Base-by-base conservation (phyloP, 2,113 vertebrate genomes). In the Triplophysa tibetana region DNA sequence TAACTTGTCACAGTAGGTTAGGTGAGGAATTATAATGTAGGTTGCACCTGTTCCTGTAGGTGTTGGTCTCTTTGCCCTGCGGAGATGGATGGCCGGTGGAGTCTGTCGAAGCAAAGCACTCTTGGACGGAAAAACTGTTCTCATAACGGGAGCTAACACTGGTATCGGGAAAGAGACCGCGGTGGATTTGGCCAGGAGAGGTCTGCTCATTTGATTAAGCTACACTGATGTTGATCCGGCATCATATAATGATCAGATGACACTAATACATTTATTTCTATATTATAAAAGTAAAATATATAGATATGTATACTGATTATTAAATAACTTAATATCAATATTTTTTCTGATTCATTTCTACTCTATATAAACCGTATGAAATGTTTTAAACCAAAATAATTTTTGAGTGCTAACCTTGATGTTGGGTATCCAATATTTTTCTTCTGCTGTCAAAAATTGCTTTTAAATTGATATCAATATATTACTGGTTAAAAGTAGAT, bases 131-230 rank as follows among this genome's bases (percentile, higher is more conserved):
- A 92, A 93, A 89, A 93, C 91, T 33, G 90, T 93, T 64, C 82
- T 93, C 21, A 91, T 93, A 66, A 93, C 92, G 1, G 92, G 92
- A 65, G 91, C 90, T 56, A 93, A 93, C 88, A 90, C 91, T 45
- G 92, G 92, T 63, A 92, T 93, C 78, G 91, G 92, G 54, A 92
- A 92, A 81, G 90, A 92, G 86, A 92, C 90, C 1, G 91, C 91
- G 33, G 38, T 88, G 81, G 90, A 93, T 45, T 85, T 93, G 86
- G 92, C 92, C 29, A 29, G 52, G 48, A 87, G 92, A 87, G 92
- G 91, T 92, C 23, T 74, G 65, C 5, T 26, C 48, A 63, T 48
- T 73, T 60, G 4, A 12, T n/a, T 26, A 45, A 69, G 21, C 45
- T 52, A 8, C 9, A 50, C 14, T 2, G n/a, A 19, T 29, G 26